phyloP scores from a whole-genome alignment of 2,113 vertebrate species.

The Beaufortia kweichowensis region DNA sequence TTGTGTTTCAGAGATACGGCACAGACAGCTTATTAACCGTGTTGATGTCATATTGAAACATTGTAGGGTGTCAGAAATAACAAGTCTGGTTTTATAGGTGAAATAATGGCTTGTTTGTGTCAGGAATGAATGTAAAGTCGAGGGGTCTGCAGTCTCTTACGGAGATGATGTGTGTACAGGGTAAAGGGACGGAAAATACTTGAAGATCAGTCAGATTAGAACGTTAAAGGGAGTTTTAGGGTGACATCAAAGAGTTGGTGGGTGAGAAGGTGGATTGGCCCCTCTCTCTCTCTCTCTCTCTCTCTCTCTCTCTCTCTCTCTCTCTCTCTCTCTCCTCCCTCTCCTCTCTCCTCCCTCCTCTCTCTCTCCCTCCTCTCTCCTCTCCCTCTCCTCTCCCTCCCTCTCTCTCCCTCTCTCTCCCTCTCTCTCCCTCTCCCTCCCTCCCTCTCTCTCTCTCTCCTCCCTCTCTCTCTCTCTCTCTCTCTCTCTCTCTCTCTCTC shows the following conservation, averaged over 20 bases:
- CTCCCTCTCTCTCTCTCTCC: no score
- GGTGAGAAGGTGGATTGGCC: conserved; percentile 17
- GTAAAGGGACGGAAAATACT: conserved; percentile 21
- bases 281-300: conserved; percentile 26
- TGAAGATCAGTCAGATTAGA: conserved; percentile 55
- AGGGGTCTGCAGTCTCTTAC: conserved; percentile 2
- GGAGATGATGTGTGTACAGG: conserved; percentile 30
- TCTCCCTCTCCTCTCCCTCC: no score
- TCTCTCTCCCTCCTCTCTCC: no score
- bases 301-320: no score
- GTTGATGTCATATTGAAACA: conserved; percentile 18
- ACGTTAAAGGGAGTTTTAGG: conserved; percentile 39
- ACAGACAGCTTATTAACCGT: conserved; percentile 6
- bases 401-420: no score
- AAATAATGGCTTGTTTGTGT: conserved; percentile 38
- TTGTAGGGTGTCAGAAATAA: conserved; percentile 22
- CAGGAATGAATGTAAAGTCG: neutral
- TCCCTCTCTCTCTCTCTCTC: no score
- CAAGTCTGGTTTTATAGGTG: conserved; percentile 31
- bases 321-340: no score
- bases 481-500: neutral
- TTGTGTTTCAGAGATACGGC: neutral
- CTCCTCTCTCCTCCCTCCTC: no score
- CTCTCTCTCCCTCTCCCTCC: no score
- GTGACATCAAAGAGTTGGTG: conserved; percentile 51